These are phyloP conservation scores for Cheilosia impressa DNA, from an alignment of 2,888 invertebrate genomes.

Conservation along the genomic window DNA sequence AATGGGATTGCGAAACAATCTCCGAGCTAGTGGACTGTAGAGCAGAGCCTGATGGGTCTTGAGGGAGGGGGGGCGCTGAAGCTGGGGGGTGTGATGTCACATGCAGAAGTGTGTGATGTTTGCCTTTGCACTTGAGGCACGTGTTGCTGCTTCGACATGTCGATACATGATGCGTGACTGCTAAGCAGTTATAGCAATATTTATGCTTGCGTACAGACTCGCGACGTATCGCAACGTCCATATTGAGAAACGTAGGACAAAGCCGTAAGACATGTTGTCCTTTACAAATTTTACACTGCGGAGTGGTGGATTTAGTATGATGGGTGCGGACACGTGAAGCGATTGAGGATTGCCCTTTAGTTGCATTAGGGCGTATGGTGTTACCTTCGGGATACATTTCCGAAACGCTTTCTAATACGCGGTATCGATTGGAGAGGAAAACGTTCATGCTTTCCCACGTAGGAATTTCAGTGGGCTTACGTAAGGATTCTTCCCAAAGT, in stretches of 20 bases:
- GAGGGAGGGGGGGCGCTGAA: not conserved
- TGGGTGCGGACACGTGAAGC: not conserved
- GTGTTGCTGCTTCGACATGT: not conserved
- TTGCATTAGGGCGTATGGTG: too few species aligned
- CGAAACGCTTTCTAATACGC: not conserved
- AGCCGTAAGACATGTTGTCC: not conserved
- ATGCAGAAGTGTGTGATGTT: not conserved
- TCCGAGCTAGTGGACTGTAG: conserved; percentile 1
- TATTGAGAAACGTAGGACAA: not conserved
- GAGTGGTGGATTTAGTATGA: not conserved
- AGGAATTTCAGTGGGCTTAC: not conserved
- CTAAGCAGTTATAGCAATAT: not conserved
- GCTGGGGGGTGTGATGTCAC: not conserved
- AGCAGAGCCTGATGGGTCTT: not conserved
- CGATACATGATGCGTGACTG: not conserved
- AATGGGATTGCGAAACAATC: not conserved
- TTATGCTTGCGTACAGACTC: not conserved
- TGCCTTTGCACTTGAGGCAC: not conserved
- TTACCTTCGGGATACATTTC: too few species aligned
- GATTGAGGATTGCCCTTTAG: not conserved
- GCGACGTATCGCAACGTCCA: not conserved
- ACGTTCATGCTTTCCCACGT: not conserved
- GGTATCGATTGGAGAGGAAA: not conserved
- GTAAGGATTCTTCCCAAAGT: conserved; percentile 2
- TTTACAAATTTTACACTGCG: not conserved